A percentile compares a stretch with the other conserved stretches of the same genome.
Conservation (phyloP, 2,888 invertebrate species). For the Rhopalosiphum nymphaeae region DNA sequence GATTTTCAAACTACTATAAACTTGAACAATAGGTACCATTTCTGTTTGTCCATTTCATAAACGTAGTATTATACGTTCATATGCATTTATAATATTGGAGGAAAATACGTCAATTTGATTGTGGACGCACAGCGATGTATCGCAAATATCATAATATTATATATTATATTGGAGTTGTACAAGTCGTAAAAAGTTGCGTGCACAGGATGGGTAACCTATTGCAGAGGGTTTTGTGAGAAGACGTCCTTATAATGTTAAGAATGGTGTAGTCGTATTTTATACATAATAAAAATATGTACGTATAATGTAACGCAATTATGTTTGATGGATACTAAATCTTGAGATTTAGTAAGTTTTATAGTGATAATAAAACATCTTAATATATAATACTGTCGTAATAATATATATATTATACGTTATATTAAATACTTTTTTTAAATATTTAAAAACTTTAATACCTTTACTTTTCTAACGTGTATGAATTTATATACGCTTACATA, state of each 20-base stretch:
- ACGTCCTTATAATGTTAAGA: neutral
- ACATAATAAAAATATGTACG: neutral
- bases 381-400: neutral
- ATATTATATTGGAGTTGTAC: neutral
- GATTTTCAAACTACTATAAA: neutral
- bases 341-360: neutral
- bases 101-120: neutral
- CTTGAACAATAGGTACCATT: neutral
- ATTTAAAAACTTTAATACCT: neutral
- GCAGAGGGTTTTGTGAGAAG: neutral
- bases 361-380: neutral
- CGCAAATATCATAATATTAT: neutral
- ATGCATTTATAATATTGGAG: neutral
- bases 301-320: neutral
- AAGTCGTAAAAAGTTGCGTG: neutral
- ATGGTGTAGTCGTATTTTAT: neutral
- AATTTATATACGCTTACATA: neutral
- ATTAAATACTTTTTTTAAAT: neutral
- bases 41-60: neutral
- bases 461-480: neutral
- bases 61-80: neutral
- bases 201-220: neutral
- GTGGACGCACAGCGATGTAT: neutral
- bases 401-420: no score
- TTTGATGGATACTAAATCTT: neutral